Base-by-base conservation (phyloP, 1,140 invertebrate species). In the Listronotus oregonensis region DNA sequence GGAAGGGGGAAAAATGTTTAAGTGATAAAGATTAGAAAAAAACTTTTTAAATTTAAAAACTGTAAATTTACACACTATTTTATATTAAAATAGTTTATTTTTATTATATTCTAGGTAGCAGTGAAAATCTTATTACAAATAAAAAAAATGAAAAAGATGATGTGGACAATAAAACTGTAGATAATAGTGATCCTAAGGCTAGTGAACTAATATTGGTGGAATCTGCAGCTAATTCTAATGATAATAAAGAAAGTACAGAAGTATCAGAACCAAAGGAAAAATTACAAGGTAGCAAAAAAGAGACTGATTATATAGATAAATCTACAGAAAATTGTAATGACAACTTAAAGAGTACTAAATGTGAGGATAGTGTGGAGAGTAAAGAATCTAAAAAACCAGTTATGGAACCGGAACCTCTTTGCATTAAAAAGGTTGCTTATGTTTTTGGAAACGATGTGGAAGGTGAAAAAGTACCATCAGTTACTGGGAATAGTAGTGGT, bases 381-480 rank as follows among this genome's bases (percentile, higher is more conserved):
- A 44, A 64, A 12, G 11, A 43, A 56, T 8, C 27, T n/a, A 37
- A 40, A 52, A 7, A 55, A 15, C 57, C 59, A 27, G 69, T 61
- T n/a, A n/a, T n/a, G n/a, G n/a, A n/a, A 17, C 17, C 39, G 17
- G 67, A 75, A 65, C 46, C 66, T 34, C 10, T 11, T 9, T 72
- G 69, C 57, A 15, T 71, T 12, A 68, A 73, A 52, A 72, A 67
- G 49, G 55, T 62, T 42, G 69, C 69, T 10, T 71, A 71, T 50
- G 37, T 59, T 14, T 68, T 63, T 49, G 69, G 69, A 17, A 31
- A 18, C 5, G 40, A 21, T 14, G 14, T 47, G 37, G 21, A n/a
- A 14, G 39, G 46, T 12, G 15, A 15, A 14, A 39, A 9, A 14
- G 10, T 14, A 51, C 9, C 18, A 11, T 14, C 49, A 31, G 27